Evolutionary conservation across 2,797 vertebrate species (phyloP).

Genomic region (Diplodus puntazzo): DNA sequence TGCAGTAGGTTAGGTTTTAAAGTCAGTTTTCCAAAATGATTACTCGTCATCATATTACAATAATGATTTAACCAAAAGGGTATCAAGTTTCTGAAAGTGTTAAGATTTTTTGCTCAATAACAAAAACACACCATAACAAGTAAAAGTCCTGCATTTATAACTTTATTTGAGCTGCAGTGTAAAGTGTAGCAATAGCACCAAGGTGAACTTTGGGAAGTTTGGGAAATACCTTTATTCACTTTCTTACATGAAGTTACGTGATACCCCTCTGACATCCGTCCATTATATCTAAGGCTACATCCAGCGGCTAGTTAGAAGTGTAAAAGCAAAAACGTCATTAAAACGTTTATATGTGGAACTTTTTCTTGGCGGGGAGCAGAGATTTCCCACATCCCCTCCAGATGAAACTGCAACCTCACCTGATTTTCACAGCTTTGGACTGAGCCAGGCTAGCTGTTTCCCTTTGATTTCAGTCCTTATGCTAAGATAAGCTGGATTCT

Average conservation of each 20-base stretch:
- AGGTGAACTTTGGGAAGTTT: not conserved
- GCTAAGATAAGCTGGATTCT: not conserved
- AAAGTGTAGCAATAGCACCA: not conserved
- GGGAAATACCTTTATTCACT: not conserved
- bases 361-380: not conserved
- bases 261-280: not conserved
- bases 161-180: not conserved
- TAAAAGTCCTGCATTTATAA: not conserved
- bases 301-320: not conserved
- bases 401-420: not conserved
- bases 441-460: not conserved
- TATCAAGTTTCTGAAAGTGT: not conserved
- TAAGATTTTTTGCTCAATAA: not conserved
- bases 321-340: not conserved
- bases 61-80: not conserved
- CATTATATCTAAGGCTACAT: not conserved
- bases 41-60: not conserved
- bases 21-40: not conserved
- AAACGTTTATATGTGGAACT: not conserved
- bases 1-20: not conserved
- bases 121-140: not conserved
- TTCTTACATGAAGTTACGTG: not conserved
- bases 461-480: not conserved
- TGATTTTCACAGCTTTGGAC: not conserved
- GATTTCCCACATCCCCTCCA: not conserved